Evolutionary conservation across 2,888 invertebrate genomes (phyloP).

Genomic region (Andrena dorsata): DNA sequence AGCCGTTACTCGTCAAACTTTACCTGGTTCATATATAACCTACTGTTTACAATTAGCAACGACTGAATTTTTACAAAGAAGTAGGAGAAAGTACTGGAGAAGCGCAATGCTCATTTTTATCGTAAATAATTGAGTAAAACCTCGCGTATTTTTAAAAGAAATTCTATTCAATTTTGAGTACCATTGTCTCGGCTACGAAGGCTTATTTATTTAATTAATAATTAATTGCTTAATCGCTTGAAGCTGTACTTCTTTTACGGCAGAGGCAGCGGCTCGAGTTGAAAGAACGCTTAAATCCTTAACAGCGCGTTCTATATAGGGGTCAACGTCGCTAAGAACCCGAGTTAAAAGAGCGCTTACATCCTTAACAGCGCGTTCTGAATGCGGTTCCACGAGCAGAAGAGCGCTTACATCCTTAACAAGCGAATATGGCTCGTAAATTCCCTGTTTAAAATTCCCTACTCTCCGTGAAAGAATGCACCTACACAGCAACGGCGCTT

Average conservation of each 20-base stretch:
- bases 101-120: background rate
- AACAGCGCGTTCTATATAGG: conserved; percentile 20
- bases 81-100: background rate
- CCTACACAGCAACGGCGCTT: conserved; percentile 5
- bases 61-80: background rate
- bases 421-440: conserved; percentile 22
- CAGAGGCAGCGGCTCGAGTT: conserved; percentile 2
- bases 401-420: conserved; percentile 34
- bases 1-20: background rate
- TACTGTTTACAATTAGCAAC: background rate
- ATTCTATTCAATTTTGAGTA: background rate
- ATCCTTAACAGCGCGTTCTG: conserved; percentile 25
- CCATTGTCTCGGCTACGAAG: background rate
- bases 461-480: background rate
- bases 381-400: conserved; percentile 19
- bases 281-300: conserved; percentile 27
- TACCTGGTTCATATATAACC: background rate
- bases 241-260: background rate
- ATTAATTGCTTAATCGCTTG: background rate
- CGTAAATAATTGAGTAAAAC: background rate
- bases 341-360: conserved; percentile 25
- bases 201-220: background rate
- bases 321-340: conserved; percentile 33
- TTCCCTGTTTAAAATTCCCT: conserved; percentile 15
- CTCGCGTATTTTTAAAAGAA: background rate